A percentile compares a stretch with the other conserved stretches of the same genome.
Conservation (phyloP, 2,888 invertebrate genomes). For the Callyntrura sp. region DNA sequence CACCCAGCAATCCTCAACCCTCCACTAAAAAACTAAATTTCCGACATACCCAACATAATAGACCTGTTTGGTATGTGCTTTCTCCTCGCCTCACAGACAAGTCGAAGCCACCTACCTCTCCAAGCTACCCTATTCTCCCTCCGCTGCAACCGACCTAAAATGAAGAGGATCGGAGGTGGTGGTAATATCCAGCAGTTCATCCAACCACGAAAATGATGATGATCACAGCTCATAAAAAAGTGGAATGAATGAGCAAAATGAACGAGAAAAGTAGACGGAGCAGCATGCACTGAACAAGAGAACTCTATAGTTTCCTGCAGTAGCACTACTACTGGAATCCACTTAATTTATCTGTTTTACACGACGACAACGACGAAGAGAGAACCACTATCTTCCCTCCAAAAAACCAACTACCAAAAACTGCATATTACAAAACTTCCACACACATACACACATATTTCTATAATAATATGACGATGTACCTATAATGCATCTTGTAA, state of each 20-base stretch:
- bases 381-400: conserved; percentile 7
- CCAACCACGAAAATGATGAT: conserved; percentile 64
- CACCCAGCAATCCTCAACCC: background rate
- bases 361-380: conserved; percentile 38
- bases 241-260: conserved; percentile 51
- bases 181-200: conserved; percentile 56
- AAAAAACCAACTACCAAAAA: conserved; percentile 4
- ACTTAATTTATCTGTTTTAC: conserved; percentile 66
- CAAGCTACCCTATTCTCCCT: no score
- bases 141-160: conserved; percentile 32
- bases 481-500: background rate
- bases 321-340: conserved; percentile 12
- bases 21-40: conserved; percentile 36
- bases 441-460: no score
- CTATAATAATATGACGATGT: background rate
- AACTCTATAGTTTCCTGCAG: conserved; percentile 37
- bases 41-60: conserved; percentile 16
- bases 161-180: conserved; percentile 22
- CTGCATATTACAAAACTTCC: no score
- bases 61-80: background rate
- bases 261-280: conserved; percentile 44
- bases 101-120: no score
- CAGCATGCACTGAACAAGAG: background rate
- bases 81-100: no score
- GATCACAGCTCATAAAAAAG: conserved; percentile 65